Base-by-base conservation (phyloP, 2,113 vertebrate species). In the Casuarius casuarius region DNA sequence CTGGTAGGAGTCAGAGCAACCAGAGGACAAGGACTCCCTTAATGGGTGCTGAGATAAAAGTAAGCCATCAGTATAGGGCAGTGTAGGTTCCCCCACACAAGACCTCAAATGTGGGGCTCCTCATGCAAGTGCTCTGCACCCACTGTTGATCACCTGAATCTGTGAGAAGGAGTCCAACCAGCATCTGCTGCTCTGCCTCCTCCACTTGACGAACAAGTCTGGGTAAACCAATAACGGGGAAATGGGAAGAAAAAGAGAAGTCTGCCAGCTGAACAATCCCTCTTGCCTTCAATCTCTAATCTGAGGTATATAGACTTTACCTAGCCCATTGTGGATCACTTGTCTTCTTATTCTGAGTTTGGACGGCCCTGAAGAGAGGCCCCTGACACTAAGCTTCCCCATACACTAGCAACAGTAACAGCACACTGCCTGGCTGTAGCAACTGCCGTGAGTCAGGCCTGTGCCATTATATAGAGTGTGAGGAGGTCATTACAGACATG, bases 31-130 rank as follows among this genome's bases (percentile, higher is more conserved):
- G 38, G 38, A 38, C 38, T 38, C 38, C 38, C 38, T 38, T 38
- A 7, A 38, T 19, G 18, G 35, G 44, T 78, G 35, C n/a, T 75
- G 71, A 23, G 10, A 9, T 59, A 28, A 35, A 2, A 1, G 9
- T 40, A 12, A 29, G 26, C 18, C 78, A 11, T 63, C n/a, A 68
- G 18, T 63, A 29, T 65, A 31, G 22, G 42, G 21, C 48, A 62
- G 62, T 0, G 0, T 16, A 31, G 51, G 22, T 63, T 56, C 26
- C 9, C 12, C 33, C 0, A 4, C 1, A 0, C 13, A 31, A 42
- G 38, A 84, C 46, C 16, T 66, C 35, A 58, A 68, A 70, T 33
- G 38, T 42, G 10, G 35, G 44, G 73, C 63, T 70, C 25, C 25
- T 72, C 23, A 6, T 51, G 7, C 11, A 17, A 72, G 7, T 38